Conservation (phyloP, 92 coral and sea anemone species). For the Plumapathes pennacea region DNA sequence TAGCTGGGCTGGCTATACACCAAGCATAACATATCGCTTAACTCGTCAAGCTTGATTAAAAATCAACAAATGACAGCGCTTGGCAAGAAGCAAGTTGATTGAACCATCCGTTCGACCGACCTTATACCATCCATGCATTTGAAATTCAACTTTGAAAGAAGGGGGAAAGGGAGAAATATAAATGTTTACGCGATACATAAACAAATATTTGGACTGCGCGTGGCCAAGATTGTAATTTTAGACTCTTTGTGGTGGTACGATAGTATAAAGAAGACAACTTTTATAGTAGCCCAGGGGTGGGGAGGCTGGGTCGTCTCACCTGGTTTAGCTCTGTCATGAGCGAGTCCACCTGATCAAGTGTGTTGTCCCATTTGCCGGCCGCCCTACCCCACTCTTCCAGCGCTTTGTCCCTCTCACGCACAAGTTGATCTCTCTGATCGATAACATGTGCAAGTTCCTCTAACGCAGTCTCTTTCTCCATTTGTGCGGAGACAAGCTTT, state of each 20-base stretch:
- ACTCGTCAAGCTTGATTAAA: no score
- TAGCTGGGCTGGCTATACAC: no score
- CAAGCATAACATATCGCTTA: no score
- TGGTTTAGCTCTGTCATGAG: constrained; percentile 82
- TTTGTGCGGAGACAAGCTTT: constrained; percentile 74
- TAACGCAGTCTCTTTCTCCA: constrained; percentile 88
- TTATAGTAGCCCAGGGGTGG: no score
- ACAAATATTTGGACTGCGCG: no score
- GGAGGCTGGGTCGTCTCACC: constrained; percentile 36
- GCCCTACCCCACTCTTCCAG: constrained; percentile 99
- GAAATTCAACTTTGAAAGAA: no score
- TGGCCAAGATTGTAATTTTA: not conserved
- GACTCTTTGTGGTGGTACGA: constrained; percentile 4
- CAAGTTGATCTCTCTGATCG: constrained; percentile 78
- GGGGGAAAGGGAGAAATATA: no score
- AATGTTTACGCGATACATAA: no score
- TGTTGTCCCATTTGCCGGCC: constrained; percentile 93
- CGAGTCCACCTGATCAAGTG: constrained; percentile 90
- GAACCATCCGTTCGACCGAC: no score
- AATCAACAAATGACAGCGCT: no score
- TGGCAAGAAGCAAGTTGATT: no score
- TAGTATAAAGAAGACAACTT: not conserved
- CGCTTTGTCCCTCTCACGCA: constrained; percentile 82
- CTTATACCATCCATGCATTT: no score
- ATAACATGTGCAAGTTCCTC: constrained; percentile 91